A percentile compares a stretch with the other conserved stretches of the same genome.
phyloP scores from a whole-genome alignment of 1,140 invertebrate species.

The Stratiolaelaps scimitus region DNA sequence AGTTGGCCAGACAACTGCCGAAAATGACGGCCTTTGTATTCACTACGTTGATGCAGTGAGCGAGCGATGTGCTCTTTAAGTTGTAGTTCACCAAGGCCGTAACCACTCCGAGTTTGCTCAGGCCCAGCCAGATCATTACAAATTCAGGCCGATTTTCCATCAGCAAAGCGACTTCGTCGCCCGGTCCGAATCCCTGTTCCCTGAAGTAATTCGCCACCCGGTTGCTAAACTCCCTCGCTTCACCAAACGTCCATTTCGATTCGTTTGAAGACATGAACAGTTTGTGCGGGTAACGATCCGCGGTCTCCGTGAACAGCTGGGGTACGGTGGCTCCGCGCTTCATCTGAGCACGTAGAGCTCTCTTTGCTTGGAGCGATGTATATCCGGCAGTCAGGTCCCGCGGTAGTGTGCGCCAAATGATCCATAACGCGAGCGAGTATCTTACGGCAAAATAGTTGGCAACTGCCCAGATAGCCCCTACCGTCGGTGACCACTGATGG shows the following conservation, averaged over 20 bases:
- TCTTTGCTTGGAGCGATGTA: neutral
- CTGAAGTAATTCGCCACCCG: conserved; percentile 62
- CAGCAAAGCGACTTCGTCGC: conserved; percentile 67
- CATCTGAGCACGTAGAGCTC: neutral
- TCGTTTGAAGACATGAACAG: conserved; percentile 63
- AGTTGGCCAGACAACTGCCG: conserved; percentile 32
- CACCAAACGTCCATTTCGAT: conserved; percentile 60
- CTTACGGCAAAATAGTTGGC: neutral
- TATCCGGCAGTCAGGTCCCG: conserved; percentile 1
- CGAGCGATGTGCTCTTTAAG: conserved; percentile 36
- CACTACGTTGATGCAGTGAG: conserved; percentile 39
- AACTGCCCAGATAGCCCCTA: neutral
- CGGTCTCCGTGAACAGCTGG: conserved; percentile 57
- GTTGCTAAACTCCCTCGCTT: conserved; percentile 61
- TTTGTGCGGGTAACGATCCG: conserved; percentile 61
- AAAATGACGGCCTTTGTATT: conserved; percentile 39
- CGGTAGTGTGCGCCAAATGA: neutral
- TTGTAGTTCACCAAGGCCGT: conserved; percentile 40
- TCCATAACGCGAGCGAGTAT: neutral
- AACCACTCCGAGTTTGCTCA: conserved; percentile 43
- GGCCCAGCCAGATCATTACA: conserved; percentile 70
- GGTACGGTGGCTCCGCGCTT: conserved; percentile 51
- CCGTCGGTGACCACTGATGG: neutral
- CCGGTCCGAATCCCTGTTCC: conserved; percentile 51
- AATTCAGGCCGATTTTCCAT: conserved; percentile 73